Percentiles rank a stretch among this genome's conserved stretches.
Conservation (phyloP, 2,113 vertebrate genomes). For the Xiphophorus maculatus region DNA sequence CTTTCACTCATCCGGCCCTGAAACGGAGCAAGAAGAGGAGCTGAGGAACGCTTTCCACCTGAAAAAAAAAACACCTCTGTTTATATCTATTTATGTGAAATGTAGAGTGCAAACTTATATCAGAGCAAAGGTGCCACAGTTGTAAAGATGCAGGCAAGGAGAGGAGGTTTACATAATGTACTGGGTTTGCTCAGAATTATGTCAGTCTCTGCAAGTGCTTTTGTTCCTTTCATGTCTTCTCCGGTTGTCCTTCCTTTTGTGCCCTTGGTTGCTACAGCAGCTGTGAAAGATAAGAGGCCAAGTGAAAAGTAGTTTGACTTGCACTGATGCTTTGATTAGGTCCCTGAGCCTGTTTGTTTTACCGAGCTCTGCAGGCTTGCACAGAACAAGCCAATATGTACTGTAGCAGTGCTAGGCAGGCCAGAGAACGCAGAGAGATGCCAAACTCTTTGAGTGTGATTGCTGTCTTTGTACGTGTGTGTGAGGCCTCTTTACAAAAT, state of each 20-base stretch:
- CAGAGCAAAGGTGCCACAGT: conserved; percentile 6
- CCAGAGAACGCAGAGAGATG: conserved; percentile 42
- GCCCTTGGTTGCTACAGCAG: conserved; percentile 23
- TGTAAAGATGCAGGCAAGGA: not conserved
- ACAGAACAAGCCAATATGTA: conserved; percentile 51
- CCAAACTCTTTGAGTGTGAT: conserved; percentile 57
- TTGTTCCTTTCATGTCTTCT: conserved; percentile 17
- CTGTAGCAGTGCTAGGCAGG: conserved; percentile 30
- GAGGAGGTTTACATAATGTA: conserved; percentile 7
- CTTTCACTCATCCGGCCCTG: conserved; percentile 38
- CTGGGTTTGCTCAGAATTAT: not conserved
- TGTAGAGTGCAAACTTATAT: conserved; percentile 2
- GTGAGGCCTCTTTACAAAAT: conserved; percentile 61
- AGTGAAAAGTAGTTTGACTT: conserved; percentile 59
- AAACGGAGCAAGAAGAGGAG: conserved; percentile 24
- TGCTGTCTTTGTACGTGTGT: conserved; percentile 39
- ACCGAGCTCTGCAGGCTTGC: conserved; percentile 38
- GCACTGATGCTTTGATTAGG: conserved; percentile 61
- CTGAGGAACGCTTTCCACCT: conserved; percentile 36
- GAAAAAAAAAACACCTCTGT: conserved; percentile 36
- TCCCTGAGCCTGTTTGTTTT: conserved; percentile 57
- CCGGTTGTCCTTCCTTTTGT: conserved; percentile 7
- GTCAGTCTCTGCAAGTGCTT: conserved; percentile 4
- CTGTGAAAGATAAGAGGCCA: conserved; percentile 40
- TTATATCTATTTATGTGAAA: conserved; percentile 21